Evolutionary conservation across 2,888 invertebrate genomes (phyloP).

Genomic region (Thyatira batis): DNA sequence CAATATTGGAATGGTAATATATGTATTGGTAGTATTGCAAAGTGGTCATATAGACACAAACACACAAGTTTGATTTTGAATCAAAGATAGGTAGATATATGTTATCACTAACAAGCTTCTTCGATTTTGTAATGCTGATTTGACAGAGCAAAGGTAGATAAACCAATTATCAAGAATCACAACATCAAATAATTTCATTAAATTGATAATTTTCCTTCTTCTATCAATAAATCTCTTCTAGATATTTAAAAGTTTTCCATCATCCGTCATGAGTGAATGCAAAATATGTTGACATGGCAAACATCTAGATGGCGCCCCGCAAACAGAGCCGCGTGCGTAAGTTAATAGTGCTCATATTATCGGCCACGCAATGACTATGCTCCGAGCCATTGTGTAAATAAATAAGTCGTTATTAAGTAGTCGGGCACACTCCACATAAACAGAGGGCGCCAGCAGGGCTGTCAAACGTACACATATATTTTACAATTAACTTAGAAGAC

Average conservation of each 20-base stretch:
- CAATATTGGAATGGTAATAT: too few relatives aligned
- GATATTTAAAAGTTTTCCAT: neutral
- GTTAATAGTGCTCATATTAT: slow-evolving; percentile 68
- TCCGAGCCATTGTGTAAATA: slow-evolving; percentile 63
- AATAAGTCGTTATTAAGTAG: slow-evolving; percentile 71
- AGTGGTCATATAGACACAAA: too few relatives aligned
- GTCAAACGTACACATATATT: neutral
- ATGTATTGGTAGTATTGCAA: too few relatives aligned
- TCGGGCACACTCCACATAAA: slow-evolving; percentile 46
- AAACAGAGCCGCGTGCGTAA: slow-evolving; percentile 42
- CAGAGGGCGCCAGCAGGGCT: slow-evolving; percentile 44
- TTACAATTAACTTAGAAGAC: neutral
- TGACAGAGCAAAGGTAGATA: too few relatives aligned
- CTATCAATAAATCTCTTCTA: too few relatives aligned
- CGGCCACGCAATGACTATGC: slow-evolving; percentile 56
- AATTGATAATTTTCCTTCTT: too few relatives aligned
- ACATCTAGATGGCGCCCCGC: slow-evolving; percentile 14
- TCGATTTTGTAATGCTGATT: too few relatives aligned
- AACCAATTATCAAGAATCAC: too few relatives aligned
- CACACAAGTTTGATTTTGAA: too few relatives aligned
- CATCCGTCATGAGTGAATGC: slow-evolving; percentile 13
- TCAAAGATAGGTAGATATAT: too few relatives aligned
- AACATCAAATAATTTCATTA: too few relatives aligned
- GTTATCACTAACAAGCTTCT: too few relatives aligned
- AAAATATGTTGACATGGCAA: slow-evolving; percentile 16